phyloP scores from a whole-genome alignment of 1,140 invertebrate species.

The Drosophila gunungcola region DNA sequence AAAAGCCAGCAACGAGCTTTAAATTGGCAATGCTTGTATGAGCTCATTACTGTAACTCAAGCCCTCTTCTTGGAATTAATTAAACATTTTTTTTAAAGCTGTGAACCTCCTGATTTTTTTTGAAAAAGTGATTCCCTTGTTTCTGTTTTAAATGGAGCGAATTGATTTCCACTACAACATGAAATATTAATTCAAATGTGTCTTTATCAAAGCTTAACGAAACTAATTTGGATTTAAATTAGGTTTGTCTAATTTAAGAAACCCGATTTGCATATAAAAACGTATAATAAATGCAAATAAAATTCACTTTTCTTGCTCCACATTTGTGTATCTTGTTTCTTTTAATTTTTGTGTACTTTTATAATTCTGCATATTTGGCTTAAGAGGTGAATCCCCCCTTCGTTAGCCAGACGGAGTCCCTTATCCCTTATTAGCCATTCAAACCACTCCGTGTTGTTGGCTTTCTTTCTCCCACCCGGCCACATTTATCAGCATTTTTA shows the following conservation, averaged over 20 bases:
- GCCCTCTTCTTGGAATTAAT: neutral
- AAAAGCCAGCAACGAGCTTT: slow-evolving; percentile 18
- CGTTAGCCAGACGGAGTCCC: slow-evolving; percentile 16
- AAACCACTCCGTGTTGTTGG: slow-evolving; percentile 34
- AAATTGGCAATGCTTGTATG: slow-evolving; percentile 19
- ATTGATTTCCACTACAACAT: too few relatives aligned
- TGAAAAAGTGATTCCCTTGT: neutral
- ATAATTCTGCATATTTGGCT: slow-evolving; percentile 8
- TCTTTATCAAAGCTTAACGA: neutral
- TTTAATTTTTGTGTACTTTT: slow-evolving; percentile 1
- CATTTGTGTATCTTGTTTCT: neutral
- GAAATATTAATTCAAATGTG: neutral
- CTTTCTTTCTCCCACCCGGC: slow-evolving; percentile 34
- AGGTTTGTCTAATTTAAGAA: slow-evolving; percentile 3
- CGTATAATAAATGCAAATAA: slow-evolving; percentile 13
- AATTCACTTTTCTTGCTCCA: slow-evolving; percentile 29
- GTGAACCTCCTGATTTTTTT: neutral
- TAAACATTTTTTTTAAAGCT: neutral
- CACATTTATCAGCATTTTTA: slow-evolving; percentile 72
- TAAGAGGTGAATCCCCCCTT: slow-evolving; percentile 28
- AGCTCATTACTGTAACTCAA: slow-evolving; percentile 23
- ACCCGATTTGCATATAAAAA: slow-evolving; percentile 2
- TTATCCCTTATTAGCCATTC: slow-evolving; percentile 50
- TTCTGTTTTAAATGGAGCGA: neutral
- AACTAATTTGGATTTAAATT: neutral